Base-by-base conservation (phyloP, 2,797 vertebrate species). In the Crotalus adamanteus region DNA sequence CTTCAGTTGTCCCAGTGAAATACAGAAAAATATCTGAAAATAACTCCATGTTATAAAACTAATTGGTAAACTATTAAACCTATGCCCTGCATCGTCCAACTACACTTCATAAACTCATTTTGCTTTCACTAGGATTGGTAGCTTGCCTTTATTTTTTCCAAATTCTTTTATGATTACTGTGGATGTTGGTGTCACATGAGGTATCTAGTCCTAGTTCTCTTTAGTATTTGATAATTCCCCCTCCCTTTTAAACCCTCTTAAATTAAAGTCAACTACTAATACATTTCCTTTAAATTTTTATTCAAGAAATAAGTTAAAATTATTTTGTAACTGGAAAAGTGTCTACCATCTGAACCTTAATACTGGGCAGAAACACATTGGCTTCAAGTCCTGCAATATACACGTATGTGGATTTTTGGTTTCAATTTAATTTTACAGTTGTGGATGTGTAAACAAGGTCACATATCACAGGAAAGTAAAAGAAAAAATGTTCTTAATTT, bases 401-500 rank as follows among this genome's bases (percentile, higher is more conserved):
- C 37, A 83, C 3, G 22, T 25, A 83, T 83, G 73, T 47, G 42
- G 9, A 47, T 25, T 83, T 47, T 83, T 83, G 42, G 37, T 47
- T 83, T 83, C 73, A 83, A 22, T 83, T 47, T 83, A 83, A 47
- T 83, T 47, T 47, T 47, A 78, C 8, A 22, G 73, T 78, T 78
- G 37, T 78, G 18, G 8, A 78, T 42, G 18, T 78, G 20, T 42
- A 78, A 78, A 42, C 37, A 20, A 47, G 37, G 9, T 47, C 20
- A 83, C 73, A 83, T 47, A 28, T 65, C 60, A 88, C 22, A 53
- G 57, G 47, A n/a, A 90, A 78, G 22, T 53, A 26, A 65, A 28
- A 57, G n/a, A 6, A 61, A 91, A 86, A 51, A 2, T 92, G 16
- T 31, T 91, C 91, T 93, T 87, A 83, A 90, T 92, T 92, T 8